Base-by-base conservation (phyloP, 1,140 invertebrate species). In the Drosophila pandora region DNA sequence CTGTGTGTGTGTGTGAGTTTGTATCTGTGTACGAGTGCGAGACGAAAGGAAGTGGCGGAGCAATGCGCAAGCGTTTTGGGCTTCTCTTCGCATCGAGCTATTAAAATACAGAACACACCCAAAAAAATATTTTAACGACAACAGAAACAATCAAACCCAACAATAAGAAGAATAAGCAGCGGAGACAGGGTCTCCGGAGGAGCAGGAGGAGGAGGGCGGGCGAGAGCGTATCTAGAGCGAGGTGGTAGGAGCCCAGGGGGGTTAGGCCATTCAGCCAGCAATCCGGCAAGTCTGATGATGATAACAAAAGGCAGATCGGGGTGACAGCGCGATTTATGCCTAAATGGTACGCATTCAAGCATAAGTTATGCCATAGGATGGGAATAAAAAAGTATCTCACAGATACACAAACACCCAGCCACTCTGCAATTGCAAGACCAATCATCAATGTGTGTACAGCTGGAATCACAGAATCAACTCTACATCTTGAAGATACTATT, bases 51-150 rank as follows among this genome's bases (percentile, higher is more conserved):
- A 87, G 81, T 85, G 81, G 75, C 70, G 12, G 34, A 78, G 80
- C 63, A 80, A 65, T 80, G 63, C 77, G 72, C 78, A 80, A 74
- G 73, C 78, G 79, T 60, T 77, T 83, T 73, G 70, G 57, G 64
- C 65, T 68, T 67, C 64, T 65, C 64, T 47, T 67, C 34, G 34
- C 52, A 68, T 48, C 58, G 54, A 73, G 82, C 83, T 88, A 87
- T 87, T 87, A 88, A 87, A 87, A 87, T 83, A 87, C 83, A 87
- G 83, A 87, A 87, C 83, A 87, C 83, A 87, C 83, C 83, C 83
- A 87, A 69, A 87, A 37, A 87, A 83, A 87, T 87, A 87, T 87
- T 87, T 87, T 87, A 88, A 87, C 82, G 81, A 87, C 69, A 60
- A 61, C 52, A 73, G 52, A 59, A 79, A 58, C 53, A 69, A 84